phyloP scores from a whole-genome alignment of 37 sponge, comb jelly and placozoan species.

The Tethya wilhelma region DNA sequence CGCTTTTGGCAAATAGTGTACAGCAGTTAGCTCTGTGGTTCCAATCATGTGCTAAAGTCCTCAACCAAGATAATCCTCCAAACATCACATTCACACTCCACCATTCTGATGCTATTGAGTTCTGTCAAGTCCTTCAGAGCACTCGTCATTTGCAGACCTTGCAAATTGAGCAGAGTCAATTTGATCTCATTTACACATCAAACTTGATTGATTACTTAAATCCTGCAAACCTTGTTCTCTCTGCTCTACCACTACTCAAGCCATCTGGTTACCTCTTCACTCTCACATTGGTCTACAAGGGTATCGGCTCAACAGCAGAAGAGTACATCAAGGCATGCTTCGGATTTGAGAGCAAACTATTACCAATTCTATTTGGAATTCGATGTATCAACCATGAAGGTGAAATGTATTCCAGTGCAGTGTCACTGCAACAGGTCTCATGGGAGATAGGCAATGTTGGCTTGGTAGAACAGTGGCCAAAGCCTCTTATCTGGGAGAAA shows the following conservation, averaged over 20 bases:
- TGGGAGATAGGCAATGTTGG: too few relatives aligned
- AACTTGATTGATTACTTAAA: constrained; percentile 37
- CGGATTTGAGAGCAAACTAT: constrained; percentile 17
- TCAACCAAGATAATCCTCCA: neutral
- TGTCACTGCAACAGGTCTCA: too few relatives aligned
- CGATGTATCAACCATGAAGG: constrained; percentile 54
- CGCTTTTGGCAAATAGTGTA: constrained; percentile 55
- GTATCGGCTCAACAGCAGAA: neutral
- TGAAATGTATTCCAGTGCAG: neutral
- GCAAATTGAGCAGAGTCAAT: neutral
- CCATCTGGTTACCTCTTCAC: constrained; percentile 21
- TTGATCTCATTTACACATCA: constrained; percentile 53
- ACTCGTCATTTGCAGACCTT: neutral
- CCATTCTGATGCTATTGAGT: constrained; percentile 14
- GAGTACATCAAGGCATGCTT: constrained; percentile 19
- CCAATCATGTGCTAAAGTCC: neutral
- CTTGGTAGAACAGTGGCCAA: too few relatives aligned
- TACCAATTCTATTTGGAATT: constrained; percentile 37
- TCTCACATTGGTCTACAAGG: constrained; percentile 6
- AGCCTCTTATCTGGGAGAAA: neutral
- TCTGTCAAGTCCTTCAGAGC: constrained; percentile 2
- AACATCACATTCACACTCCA: constrained; percentile 27
- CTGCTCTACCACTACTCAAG: constrained; percentile 34
- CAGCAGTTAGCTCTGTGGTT: constrained; percentile 62
- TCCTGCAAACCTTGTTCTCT: constrained; percentile 38